phyloP scores from a whole-genome alignment of 2,888 invertebrate genomes.

The Caenorhabditis panamensis region DNA sequence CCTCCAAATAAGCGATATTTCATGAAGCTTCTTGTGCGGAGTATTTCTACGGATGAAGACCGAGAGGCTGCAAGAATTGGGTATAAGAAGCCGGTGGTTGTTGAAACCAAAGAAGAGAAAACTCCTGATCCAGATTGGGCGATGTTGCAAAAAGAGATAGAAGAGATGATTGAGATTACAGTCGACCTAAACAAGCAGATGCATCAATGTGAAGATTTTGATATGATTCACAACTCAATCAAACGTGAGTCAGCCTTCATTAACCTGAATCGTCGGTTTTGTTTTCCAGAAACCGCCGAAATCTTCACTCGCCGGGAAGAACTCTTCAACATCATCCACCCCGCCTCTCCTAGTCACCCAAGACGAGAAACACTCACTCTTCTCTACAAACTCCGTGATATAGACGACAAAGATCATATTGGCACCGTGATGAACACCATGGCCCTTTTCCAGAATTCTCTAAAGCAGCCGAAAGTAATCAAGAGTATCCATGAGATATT shows the following conservation, averaged over 20 bases:
- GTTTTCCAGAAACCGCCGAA: constrained; percentile 16
- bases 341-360: background rate
- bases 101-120: background rate
- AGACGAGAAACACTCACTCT: background rate
- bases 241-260: background rate
- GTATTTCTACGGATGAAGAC: background rate
- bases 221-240: background rate
- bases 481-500: background rate
- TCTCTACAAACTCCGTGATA: background rate
- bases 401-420: constrained; percentile 9
- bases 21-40: background rate
- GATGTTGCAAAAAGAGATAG: background rate
- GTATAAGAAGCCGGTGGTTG: background rate
- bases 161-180: background rate
- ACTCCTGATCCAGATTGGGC: background rate
- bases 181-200: background rate
- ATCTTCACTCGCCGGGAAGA: constrained; percentile 11
- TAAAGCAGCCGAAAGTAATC: background rate
- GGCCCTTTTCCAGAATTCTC: background rate
- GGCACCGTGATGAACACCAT: background rate
- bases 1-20: background rate
- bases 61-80: background rate
- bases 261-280: no score
- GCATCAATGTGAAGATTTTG: no score
- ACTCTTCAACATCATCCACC: background rate